Evolutionary conservation across 2,888 invertebrate genomes (phyloP), one percentile per base, ranked within the genome.

Genomic region (Drosophila anomelani): DNA sequence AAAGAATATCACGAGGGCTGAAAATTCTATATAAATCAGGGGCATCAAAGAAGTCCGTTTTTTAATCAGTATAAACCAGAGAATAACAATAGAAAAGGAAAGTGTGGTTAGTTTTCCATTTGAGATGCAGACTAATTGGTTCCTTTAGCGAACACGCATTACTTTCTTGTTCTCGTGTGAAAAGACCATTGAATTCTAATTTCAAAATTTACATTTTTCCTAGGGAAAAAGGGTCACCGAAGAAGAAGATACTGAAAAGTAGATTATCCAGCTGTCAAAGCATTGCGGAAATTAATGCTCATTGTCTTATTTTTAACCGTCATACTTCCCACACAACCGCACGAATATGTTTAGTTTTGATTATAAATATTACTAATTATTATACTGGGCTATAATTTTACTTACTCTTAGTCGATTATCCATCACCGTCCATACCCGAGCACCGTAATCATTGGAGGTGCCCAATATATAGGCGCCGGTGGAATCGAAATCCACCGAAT

Each of bases 371-470:
- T 29, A 17, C 41, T 7, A 26, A 15, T 44, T 23, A 29, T 23
- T 39, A 20, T 26, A 20, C 38, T 13, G 1, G 32, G 47, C 13
- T 12, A 44, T 5, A 5, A 38, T 34, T 39, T 13, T 15, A 91
- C 91, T 92, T 92, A 98, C 98, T 96, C 97, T 95, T 93, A 98
- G 94, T 91, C 99, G 95, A 92, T 96, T 97, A 93, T 99, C 99
- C 79, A 93, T 94, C 58, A 98, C 95, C 12, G 97, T 97, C 99
- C 99, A 99, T 69, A 99, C 96, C 71, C 99, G 95, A 91, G 98
- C 97, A 20, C 99, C 98, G 92, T 97, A 98, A 93, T 99, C 99
- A 93, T 98, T 98, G 47, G 98, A 98, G 53, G 99, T 97, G 17
- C 97, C 99, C 61, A 99, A 94, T 71, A 98, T 94, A 89, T 96